Evolutionary conservation across 2,888 invertebrate genomes (phyloP).

Genomic region (Monopis laevigella): DNA sequence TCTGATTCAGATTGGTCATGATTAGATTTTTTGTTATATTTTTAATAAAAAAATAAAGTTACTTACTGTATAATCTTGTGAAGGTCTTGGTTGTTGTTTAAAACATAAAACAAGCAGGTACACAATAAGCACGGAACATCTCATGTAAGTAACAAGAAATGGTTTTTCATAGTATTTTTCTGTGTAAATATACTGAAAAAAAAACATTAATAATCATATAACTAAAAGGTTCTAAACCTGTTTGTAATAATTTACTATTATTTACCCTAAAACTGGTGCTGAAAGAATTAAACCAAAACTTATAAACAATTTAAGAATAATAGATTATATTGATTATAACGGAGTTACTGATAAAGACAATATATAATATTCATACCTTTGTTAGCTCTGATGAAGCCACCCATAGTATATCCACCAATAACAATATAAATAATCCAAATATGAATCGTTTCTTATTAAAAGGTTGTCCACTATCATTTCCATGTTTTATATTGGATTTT

Average conservation of each 20-base stretch:
- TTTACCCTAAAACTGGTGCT: no score
- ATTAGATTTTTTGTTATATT: neutral
- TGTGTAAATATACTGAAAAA: conserved; percentile 82
- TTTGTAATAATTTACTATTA: no score
- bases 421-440: conserved; percentile 85
- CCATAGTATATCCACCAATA: conserved; percentile 95
- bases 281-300: neutral
- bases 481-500: conserved; percentile 37
- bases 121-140: conserved; percentile 92
- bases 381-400: conserved; percentile 95
- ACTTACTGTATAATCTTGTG: conserved; percentile 78
- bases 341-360: neutral
- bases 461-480: conserved; percentile 44
- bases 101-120: conserved; percentile 91
- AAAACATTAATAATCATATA: conserved; percentile 19
- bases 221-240: neutral
- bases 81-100: conserved; percentile 80
- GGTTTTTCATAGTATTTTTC: conserved; percentile 91
- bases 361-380: conserved; percentile 75
- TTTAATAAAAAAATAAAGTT: neutral
- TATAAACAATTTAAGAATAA: neutral
- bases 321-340: neutral
- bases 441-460: conserved; percentile 66
- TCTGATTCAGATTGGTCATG: neutral
- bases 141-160: conserved; percentile 94